Percentiles rank a stretch among this genome's conserved stretches.
These are phyloP conservation scores for Neomonachus schauinslandi DNA, from an alignment of 2,113 vertebrate genomes.

Conservation along the genomic window DNA sequence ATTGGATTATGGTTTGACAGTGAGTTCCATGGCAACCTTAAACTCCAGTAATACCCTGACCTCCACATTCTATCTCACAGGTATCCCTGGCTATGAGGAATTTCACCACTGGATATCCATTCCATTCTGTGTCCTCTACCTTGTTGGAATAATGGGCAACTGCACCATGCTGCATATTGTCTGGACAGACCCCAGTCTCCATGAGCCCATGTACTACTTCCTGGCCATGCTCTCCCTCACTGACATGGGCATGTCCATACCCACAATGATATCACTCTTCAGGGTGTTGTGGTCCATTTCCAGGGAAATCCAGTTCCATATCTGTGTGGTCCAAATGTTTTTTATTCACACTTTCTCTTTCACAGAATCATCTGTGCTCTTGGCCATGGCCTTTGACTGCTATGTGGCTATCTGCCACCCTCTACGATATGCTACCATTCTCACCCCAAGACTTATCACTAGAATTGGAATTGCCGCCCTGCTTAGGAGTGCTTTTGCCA, in stretches of 20 bases:
- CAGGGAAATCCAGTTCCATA: constrained; percentile 65
- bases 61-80: constrained; percentile 64
- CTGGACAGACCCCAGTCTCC: constrained; percentile 8
- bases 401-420: constrained; percentile 64
- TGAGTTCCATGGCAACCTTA: not conserved
- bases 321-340: constrained; percentile 65
- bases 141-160: constrained; percentile 35
- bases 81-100: constrained; percentile 72
- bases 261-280: constrained; percentile 49
- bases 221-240: constrained; percentile 72
- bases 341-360: constrained; percentile 66
- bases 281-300: constrained; percentile 73
- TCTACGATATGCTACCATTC: constrained; percentile 24
- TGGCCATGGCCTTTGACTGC: constrained; percentile 68
- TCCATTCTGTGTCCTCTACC: constrained; percentile 46
- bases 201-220: constrained; percentile 72
- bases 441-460: constrained; percentile 22
- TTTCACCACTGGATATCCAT: constrained; percentile 66
- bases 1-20: not conserved
- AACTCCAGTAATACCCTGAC: constrained; percentile 40
- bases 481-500: constrained; percentile 36
- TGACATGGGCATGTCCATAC: constrained; percentile 70
- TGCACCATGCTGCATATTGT: constrained; percentile 54
- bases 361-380: constrained; percentile 65
- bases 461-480: constrained; percentile 36